Base-by-base conservation (phyloP, 1,140 invertebrate genomes). In the Aricia agestis region DNA sequence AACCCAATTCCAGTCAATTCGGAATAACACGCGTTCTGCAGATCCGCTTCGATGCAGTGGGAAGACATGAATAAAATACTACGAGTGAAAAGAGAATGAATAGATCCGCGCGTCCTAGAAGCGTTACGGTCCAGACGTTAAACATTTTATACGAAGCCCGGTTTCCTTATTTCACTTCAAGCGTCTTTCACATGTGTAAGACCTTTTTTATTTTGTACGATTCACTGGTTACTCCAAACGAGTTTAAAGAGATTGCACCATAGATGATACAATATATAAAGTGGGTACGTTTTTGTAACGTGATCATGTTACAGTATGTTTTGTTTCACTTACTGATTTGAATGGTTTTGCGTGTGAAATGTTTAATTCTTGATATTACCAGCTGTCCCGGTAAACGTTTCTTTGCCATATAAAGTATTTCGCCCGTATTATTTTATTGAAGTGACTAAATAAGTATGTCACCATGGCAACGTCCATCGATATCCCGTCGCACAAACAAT, bases 61-160 rank as follows among this genome's bases (percentile, higher is more conserved):
- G 59, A 25, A 25, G 7, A 67, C 17, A 73, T 32, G 31, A 73
- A 69, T 61, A 73, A 73, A 65, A 58, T 67, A 73, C 67, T 15
- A 71, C 52, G 75, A 77, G 78, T 75, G 75, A 73, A 77, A 71
- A 65, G 58, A 70, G 68, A 74, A 79, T 83, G 78, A 82, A 83
- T 76, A 76, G 75, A 71, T 70, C 72, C 74, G 68, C 67, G 76
- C 75, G 78, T 79, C 75, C 77, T 78, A 82, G 80, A 78, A 81
- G 74, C 74, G 73, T 68, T 68, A 67, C 68, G 73, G 80, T 78
- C 76, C 75, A 80, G 77, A 81, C 81, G 78, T 72, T 78, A 77
- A 79, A 81, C 79, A 83, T 81, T 82, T 82, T 78, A 82, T 80
- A 78, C 67, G 59, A 68, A 71, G 73, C 72, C 70, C 67, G 73